phyloP scores from a whole-genome alignment of 2,113 vertebrate species.

The Hemibagrus wyckioides region DNA sequence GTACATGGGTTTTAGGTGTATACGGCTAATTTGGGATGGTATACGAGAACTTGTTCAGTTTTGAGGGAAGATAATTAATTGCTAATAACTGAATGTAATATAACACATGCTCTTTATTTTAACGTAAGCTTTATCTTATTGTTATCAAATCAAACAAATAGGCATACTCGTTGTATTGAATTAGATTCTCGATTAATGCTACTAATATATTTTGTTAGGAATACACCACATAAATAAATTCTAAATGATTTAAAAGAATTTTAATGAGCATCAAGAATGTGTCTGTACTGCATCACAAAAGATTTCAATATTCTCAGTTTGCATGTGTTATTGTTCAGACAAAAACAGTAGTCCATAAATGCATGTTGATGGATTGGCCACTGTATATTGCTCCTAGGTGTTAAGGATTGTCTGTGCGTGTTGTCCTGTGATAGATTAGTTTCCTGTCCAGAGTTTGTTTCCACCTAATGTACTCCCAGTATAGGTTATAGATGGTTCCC shows the following conservation, averaged over 20 bases:
- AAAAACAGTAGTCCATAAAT: too few species aligned
- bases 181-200: background rate
- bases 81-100: background rate
- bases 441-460: background rate
- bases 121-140: background rate
- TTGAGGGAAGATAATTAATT: background rate
- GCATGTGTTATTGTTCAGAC: background rate
- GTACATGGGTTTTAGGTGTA: background rate
- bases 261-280: background rate
- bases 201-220: background rate
- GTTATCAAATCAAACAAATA: background rate
- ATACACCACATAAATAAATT: background rate
- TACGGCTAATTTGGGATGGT: background rate
- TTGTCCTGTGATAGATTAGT: background rate
- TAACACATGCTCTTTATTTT: background rate
- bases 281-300: background rate
- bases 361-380: background rate
- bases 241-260: background rate
- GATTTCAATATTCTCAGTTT: background rate
- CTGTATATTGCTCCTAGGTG: background rate
- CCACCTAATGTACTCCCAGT: background rate
- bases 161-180: background rate
- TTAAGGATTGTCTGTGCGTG: too few species aligned
- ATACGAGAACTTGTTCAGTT: background rate
- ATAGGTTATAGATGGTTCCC: background rate